Evolutionary conservation across 2,797 vertebrate species (phyloP).

Genomic region (Salmo trutta): DNA sequence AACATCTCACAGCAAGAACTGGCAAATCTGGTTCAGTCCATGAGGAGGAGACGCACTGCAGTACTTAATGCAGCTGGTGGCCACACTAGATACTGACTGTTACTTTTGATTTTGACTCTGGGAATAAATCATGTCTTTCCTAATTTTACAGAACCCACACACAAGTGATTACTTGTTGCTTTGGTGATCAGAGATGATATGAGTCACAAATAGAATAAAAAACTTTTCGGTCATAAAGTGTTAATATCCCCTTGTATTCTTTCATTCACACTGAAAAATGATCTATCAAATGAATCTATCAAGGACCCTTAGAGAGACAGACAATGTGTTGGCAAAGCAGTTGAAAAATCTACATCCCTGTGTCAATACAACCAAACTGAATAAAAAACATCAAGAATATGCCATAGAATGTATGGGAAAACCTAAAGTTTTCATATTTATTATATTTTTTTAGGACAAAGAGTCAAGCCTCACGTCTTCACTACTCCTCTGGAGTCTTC

Average conservation of each 20-base stretch:
- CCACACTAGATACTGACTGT: no score
- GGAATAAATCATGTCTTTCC: background rate
- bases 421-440: background rate
- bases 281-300: background rate
- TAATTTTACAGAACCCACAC: background rate
- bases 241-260: background rate
- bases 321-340: background rate
- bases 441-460: background rate
- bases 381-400: no score
- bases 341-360: background rate
- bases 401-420: background rate
- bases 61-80: no score
- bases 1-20: no score
- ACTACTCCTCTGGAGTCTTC: conserved; percentile 34
- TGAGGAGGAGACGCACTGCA: no score
- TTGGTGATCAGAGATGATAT: background rate
- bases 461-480: background rate
- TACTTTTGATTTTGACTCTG: background rate
- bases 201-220: background rate
- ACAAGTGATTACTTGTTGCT: background rate
- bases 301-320: background rate
- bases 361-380: background rate
- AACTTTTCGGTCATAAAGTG: background rate
- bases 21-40: no score
- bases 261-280: background rate